These are phyloP conservation scores for Eulemur mongoz DNA, from an alignment of 2,797 vertebrate genomes.

Conservation along the genomic window DNA sequence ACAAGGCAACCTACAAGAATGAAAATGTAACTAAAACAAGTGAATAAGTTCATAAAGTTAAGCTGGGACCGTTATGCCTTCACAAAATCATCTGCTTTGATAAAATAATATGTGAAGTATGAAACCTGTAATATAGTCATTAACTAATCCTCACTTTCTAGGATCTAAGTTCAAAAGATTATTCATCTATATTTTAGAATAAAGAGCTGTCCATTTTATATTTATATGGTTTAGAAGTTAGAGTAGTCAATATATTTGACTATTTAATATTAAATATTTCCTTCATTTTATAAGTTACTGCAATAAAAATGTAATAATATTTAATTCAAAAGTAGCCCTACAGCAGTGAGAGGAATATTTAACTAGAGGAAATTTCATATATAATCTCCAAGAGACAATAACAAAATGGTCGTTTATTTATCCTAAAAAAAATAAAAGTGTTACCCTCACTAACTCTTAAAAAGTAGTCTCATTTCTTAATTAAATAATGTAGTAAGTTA, in stretches of 20 bases:
- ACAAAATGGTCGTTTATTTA: neutral
- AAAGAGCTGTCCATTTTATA: conserved; percentile 61
- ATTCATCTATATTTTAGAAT: conserved; percentile 21
- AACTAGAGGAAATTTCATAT: neutral
- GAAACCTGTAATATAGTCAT: conserved; percentile 63
- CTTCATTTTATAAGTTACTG: conserved; percentile 33
- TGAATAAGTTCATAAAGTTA: conserved; percentile 67
- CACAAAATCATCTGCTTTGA: conserved; percentile 67
- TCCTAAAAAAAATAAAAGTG: neutral
- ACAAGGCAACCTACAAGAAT: neutral
- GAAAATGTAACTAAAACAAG: conserved; percentile 4
- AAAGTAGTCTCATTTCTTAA: neutral
- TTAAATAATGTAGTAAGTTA: neutral
- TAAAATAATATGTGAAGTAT: conserved; percentile 50
- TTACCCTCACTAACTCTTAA: neutral
- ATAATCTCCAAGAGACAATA: neutral
- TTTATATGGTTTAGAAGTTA: neutral
- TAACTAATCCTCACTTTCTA: conserved; percentile 46
- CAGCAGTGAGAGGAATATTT: neutral
- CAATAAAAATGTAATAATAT: conserved; percentile 6
- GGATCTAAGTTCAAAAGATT: conserved; percentile 57
- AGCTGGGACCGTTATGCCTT: neutral
- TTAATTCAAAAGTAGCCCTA: neutral
- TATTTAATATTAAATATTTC: conserved; percentile 13
- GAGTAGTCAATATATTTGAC: neutral